Conservation (phyloP, 2,113 vertebrate genomes). For the Raja brachyura region DNA sequence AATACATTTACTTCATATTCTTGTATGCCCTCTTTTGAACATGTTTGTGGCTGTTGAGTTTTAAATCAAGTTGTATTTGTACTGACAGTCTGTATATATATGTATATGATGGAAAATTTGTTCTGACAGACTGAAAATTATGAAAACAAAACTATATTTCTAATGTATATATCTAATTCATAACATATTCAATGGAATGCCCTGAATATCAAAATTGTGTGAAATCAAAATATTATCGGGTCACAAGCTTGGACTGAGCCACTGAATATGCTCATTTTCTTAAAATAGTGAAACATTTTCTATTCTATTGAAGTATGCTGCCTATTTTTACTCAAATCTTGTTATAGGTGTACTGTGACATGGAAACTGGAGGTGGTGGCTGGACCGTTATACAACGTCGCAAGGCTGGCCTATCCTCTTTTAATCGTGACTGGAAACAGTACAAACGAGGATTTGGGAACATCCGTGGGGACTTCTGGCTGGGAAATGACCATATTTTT, state of each 20-base stretch:
- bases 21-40: not conserved
- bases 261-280: not conserved
- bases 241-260: not conserved
- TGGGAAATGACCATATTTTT: constrained; percentile 90
- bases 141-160: not conserved
- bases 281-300: not conserved
- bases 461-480: constrained; percentile 90
- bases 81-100: no score
- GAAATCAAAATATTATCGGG: not conserved
- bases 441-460: constrained; percentile 87
- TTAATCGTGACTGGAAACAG: constrained; percentile 87
- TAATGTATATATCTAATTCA: not conserved
- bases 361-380: constrained; percentile 84
- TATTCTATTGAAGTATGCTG: not conserved
- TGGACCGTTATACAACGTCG: constrained; percentile 94
- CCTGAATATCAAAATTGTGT: not conserved
- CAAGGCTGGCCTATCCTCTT: constrained; percentile 80
- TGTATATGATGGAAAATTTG: no score
- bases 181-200: not conserved
- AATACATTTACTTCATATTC: not conserved
- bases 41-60: not conserved
- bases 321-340: not conserved
- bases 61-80: not conserved
- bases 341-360: constrained; percentile 83
- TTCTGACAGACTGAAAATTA: not conserved